These are phyloP conservation scores for Anagrus nilaparvatae DNA, from an alignment of 1,140 invertebrate genomes.

Conservation along the genomic window DNA sequence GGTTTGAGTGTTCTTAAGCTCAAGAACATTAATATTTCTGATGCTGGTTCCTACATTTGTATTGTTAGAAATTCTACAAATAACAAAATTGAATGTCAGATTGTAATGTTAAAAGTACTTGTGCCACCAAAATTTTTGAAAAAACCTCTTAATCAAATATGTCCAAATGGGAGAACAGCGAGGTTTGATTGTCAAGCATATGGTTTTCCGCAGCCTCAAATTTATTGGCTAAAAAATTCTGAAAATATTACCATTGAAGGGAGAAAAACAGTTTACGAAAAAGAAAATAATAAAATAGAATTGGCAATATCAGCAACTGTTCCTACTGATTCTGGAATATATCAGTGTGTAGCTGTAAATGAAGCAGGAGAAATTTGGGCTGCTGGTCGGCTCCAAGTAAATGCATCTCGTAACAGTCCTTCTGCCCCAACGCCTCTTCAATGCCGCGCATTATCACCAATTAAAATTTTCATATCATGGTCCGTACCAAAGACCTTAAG, in stretches of 20 bases:
- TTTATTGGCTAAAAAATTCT: conserved; percentile 63
- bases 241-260: conserved; percentile 47
- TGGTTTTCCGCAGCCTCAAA: conserved; percentile 52
- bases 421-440: conserved; percentile 47
- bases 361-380: conserved; percentile 52
- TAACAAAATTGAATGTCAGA: conserved; percentile 37
- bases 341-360: conserved; percentile 68
- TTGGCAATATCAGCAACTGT: conserved; percentile 57
- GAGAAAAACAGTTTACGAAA: conserved; percentile 44
- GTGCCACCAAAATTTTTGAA: conserved; percentile 49
- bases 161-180: conserved; percentile 55
- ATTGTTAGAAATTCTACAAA: conserved; percentile 32
- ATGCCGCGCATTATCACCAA: conserved; percentile 45
- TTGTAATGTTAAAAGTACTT: conserved; percentile 44
- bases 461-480: conserved; percentile 50
- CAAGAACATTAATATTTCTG: conserved; percentile 32
- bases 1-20: conserved; percentile 39
- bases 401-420: conserved; percentile 44
- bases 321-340: conserved; percentile 57
- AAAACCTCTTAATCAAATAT: conserved; percentile 46
- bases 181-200: conserved; percentile 59
- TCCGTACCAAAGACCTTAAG: conserved; percentile 36
- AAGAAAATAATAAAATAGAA: conserved; percentile 39
- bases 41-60: conserved; percentile 52
- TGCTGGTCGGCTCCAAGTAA: conserved; percentile 46